phyloP scores from a whole-genome alignment of 2,797 vertebrate species.

The Helarctos malayanus region DNA sequence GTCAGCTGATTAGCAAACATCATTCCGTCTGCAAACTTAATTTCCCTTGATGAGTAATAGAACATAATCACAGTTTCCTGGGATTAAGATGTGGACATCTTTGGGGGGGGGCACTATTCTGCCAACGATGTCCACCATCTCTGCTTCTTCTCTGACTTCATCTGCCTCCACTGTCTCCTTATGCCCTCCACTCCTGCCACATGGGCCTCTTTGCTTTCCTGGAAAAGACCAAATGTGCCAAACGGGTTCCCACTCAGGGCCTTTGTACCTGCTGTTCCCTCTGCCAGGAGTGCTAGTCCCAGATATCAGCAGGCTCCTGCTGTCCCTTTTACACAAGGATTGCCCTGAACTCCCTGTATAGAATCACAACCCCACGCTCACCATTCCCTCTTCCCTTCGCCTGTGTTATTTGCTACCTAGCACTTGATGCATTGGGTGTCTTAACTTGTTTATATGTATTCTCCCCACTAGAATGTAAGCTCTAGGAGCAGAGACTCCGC shows the following conservation, averaged over 20 bases:
- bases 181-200: background rate
- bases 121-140: background rate
- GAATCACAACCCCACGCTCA: background rate
- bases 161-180: background rate
- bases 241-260: background rate
- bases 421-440: background rate
- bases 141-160: background rate
- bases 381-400: background rate
- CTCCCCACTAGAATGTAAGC: background rate
- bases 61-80: background rate
- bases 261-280: background rate
- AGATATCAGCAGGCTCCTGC: background rate
- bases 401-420: background rate
- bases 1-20: background rate
- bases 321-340: background rate
- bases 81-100: background rate
- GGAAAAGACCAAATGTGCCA: background rate
- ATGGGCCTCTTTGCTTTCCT: background rate
- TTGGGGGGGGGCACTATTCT: background rate
- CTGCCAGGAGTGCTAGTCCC: background rate
- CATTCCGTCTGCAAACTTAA: background rate
- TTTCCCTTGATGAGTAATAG: background rate
- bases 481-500: background rate
- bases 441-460: no score
- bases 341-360: background rate